phyloP scores from a whole-genome alignment of 2,888 invertebrate genomes.

The Boloria selene region DNA sequence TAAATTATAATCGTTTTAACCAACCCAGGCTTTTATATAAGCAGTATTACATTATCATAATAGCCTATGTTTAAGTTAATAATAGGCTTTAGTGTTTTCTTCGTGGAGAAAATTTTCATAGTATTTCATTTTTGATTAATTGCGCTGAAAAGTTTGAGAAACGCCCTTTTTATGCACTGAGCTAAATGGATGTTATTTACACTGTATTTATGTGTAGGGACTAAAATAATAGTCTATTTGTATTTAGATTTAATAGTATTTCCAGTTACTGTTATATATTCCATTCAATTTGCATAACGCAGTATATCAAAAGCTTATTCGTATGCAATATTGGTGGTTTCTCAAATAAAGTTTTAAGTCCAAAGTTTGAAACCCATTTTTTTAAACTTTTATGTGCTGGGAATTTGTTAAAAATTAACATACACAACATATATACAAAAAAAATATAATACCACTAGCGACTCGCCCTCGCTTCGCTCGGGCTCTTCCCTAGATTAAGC shows the following conservation, averaged over 20 bases:
- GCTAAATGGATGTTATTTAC: neutral
- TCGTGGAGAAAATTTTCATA: neutral
- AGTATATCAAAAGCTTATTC: no score
- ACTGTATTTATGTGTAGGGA: neutral
- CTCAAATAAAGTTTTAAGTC: no score
- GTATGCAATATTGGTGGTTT: no score
- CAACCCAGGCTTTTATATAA: no score
- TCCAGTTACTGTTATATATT: neutral
- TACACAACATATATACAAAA: no score
- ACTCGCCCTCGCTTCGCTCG: no score
- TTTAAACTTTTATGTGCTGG: no score
- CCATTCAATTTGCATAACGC: neutral
- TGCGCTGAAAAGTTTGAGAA: conserved; percentile 1
- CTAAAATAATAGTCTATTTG: conserved; percentile 1
- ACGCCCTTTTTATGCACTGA: conserved; percentile 1
- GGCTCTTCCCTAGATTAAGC: no score
- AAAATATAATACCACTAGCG: no score
- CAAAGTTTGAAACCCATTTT: no score
- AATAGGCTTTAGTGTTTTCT: conserved; percentile 2
- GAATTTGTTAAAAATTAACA: no score
- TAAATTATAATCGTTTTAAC: no score
- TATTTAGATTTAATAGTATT: neutral
- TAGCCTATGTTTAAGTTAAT: conserved; percentile 31
- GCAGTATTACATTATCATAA: conserved; percentile 34
- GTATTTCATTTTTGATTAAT: conserved; percentile 23